phyloP scores from a whole-genome alignment of 2,797 vertebrate genomes.

The Jordanella pulchra region DNA sequence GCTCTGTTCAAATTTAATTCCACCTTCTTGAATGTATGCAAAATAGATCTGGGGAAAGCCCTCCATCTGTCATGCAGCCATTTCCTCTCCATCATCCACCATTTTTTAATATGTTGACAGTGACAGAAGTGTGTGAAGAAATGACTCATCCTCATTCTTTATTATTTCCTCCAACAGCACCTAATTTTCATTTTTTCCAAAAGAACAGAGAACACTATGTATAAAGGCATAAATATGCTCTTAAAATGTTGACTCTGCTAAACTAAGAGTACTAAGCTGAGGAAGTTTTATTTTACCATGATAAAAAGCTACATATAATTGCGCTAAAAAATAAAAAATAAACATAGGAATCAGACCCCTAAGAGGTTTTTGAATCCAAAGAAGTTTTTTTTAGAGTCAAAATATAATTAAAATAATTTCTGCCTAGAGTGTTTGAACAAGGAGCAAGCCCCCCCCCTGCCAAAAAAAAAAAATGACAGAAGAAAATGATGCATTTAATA shows the following conservation, averaged over 20 bases:
- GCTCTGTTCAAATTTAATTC: constrained; percentile 49
- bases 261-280: not conserved
- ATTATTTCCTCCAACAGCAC: not conserved
- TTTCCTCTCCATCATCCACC: not conserved
- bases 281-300: not conserved
- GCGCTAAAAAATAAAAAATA: not conserved
- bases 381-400: not conserved
- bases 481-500: not conserved
- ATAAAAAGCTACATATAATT: not conserved
- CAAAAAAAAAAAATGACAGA: too few species aligned
- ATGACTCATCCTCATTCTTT: not conserved
- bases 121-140: not conserved
- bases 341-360: not conserved
- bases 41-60: constrained; percentile 36
- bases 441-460: too few species aligned
- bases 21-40: constrained; percentile 34
- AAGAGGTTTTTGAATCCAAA: not conserved
- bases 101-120: constrained; percentile 24
- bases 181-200: not conserved
- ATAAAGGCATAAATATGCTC: not conserved
- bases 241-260: not conserved
- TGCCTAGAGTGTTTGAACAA: too few species aligned
- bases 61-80: not conserved
- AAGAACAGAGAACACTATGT: not conserved
- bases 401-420: not conserved